These are phyloP conservation scores for Callopanchax toddi DNA, from an alignment of 2,113 vertebrate species.

Conservation along the genomic window DNA sequence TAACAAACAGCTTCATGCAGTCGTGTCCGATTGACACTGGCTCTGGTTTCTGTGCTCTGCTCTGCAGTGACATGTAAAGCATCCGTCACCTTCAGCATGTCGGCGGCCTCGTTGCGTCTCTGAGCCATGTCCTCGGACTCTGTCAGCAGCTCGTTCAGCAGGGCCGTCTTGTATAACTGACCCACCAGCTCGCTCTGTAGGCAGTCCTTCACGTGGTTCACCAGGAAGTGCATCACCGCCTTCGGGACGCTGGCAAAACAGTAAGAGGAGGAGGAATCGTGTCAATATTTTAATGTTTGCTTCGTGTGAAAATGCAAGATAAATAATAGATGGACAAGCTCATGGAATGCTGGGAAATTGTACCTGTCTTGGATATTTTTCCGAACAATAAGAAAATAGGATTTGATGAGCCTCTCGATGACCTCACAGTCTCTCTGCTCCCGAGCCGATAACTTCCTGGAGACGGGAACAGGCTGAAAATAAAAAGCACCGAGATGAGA, in stretches of 20 bases:
- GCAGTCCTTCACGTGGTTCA: constrained; percentile 97
- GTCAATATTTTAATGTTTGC: not conserved
- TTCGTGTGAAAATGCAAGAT: not conserved
- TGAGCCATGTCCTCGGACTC: constrained; percentile 99
- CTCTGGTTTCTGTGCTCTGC: not conserved
- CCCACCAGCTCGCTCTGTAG: constrained; percentile 98
- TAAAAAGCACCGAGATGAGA: constrained; percentile 1
- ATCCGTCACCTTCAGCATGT: constrained; percentile 92
- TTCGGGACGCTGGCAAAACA: constrained; percentile 89
- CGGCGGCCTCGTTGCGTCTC: constrained; percentile 94
- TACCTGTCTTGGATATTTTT: constrained; percentile 99
- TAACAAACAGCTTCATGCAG: not conserved
- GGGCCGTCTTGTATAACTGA: constrained; percentile 91
- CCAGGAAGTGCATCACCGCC: constrained; percentile 99
- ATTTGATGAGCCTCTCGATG: constrained; percentile 97
- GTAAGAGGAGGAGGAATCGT: not conserved
- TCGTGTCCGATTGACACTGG: not conserved
- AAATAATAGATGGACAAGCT: not conserved
- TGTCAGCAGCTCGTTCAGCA: constrained; percentile 93
- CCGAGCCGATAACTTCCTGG: constrained; percentile 93
- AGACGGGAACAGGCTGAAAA: constrained; percentile 93
- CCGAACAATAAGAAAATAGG: constrained; percentile 97
- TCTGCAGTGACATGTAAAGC: not conserved
- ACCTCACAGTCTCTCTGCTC: constrained; percentile 98
- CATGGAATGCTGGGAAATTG: not conserved